phyloP scores from a whole-genome alignment of 2,888 invertebrate genomes.

The Gerosis bhagava region DNA sequence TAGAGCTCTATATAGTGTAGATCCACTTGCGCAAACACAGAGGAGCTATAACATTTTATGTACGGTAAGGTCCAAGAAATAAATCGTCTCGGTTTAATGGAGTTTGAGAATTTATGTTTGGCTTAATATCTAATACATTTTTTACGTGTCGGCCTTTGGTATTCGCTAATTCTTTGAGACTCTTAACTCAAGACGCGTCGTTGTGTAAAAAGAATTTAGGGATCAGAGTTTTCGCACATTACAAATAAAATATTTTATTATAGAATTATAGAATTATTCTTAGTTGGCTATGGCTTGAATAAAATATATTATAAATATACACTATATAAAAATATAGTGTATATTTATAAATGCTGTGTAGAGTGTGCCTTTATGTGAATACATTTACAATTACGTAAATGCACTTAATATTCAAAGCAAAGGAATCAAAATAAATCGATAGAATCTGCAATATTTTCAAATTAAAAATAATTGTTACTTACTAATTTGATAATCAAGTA shows the following conservation, averaged over 20 bases:
- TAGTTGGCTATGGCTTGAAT: background rate
- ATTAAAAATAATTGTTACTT: no score
- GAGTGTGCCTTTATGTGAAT: no score
- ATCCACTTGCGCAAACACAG: conserved; percentile 70
- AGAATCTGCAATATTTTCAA: no score
- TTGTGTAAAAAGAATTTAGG: conserved; percentile 12
- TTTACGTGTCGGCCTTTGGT: conserved; percentile 38
- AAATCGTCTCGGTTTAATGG: conserved; percentile 71
- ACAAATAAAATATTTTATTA: background rate
- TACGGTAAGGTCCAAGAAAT: conserved; percentile 49
- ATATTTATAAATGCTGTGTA: no score
- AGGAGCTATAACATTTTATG: conserved; percentile 47
- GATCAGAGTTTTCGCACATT: conserved; percentile 11
- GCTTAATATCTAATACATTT: conserved; percentile 60
- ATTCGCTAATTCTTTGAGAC: conserved; percentile 31
- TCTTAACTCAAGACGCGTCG: conserved; percentile 14
- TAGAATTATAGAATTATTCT: background rate
- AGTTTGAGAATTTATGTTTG: conserved; percentile 69
- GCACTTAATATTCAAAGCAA: no score
- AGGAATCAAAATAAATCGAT: no score
- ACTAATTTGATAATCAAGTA: no score
- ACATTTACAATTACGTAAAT: no score
- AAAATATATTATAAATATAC: background rate
- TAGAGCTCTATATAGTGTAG: conserved; percentile 23
- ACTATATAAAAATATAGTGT: no score